phyloP scores from a whole-genome alignment of 2,113 vertebrate species.

The Pedetes capensis region DNA sequence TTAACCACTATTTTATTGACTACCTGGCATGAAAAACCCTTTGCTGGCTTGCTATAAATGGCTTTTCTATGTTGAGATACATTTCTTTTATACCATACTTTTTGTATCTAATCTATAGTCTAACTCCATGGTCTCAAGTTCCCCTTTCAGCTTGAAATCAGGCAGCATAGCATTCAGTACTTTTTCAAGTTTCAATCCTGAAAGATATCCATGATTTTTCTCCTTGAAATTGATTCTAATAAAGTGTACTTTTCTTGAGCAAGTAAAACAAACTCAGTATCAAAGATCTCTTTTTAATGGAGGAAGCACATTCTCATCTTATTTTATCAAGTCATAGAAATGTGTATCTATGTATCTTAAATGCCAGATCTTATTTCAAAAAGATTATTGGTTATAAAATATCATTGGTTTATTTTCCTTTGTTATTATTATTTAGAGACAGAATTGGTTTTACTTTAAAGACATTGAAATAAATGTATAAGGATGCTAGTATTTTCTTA shows the following conservation, averaged over 20 bases:
- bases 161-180: background rate
- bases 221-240: constrained; percentile 2
- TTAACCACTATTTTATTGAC: background rate
- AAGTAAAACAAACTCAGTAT: background rate
- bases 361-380: constrained; percentile 20
- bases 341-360: background rate
- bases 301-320: constrained; percentile 29
- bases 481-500: background rate
- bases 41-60: no score
- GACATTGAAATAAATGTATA: background rate
- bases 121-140: background rate
- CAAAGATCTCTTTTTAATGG: background rate
- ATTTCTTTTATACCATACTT: no score
- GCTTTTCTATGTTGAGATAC: no score
- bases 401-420: constrained; percentile 28
- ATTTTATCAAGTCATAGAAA: background rate
- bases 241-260: background rate
- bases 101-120: background rate
- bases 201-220: background rate
- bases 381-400: background rate
- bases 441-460: constrained; percentile 22
- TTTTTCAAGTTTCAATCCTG: background rate
- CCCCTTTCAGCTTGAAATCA: background rate
- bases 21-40: background rate
- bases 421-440: background rate